A percentile compares a stretch with the other conserved stretches of the same genome.
phyloP scores from a whole-genome alignment of 2,888 invertebrate genomes.

The Euproctis similis region DNA sequence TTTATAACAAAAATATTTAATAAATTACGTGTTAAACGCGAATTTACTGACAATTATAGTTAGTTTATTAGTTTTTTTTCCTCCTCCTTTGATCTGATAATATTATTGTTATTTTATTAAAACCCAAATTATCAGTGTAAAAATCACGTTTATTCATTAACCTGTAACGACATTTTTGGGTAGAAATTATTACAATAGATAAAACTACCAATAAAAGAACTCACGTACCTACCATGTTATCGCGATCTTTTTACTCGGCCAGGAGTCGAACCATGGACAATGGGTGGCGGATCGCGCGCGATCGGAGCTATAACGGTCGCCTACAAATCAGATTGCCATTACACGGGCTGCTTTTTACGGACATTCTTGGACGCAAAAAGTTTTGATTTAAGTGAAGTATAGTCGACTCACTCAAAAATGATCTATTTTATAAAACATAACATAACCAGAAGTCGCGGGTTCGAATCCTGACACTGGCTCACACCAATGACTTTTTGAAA shows the following conservation, averaged over 20 bases:
- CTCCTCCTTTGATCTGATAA: too few relatives aligned
- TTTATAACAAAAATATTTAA: too few relatives aligned
- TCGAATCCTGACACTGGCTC: too few relatives aligned
- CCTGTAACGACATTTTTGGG: slow-evolving; percentile 21
- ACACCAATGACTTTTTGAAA: too few relatives aligned
- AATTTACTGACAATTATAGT: too few relatives aligned
- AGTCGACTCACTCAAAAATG: slow-evolving; percentile 19
- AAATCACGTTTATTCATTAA: slow-evolving; percentile 22
- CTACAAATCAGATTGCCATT: slow-evolving; percentile 49
- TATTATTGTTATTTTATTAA: too few relatives aligned
- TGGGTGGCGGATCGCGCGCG: slow-evolving; percentile 33
- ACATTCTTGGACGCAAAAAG: slow-evolving; percentile 48
- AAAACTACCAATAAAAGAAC: slow-evolving; percentile 26
- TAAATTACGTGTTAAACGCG: too few relatives aligned
- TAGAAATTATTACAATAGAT: slow-evolving; percentile 11
- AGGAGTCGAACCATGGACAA: slow-evolving; percentile 43
- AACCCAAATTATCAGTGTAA: slow-evolving; percentile 4
- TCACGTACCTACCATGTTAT: slow-evolving; percentile 36
- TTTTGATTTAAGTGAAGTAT: slow-evolving; percentile 35
- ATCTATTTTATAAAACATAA: slow-evolving; percentile 2
- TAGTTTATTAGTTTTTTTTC: too few relatives aligned
- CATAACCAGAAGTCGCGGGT: too few relatives aligned
- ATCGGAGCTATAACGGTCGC: slow-evolving; percentile 42
- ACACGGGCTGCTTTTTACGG: slow-evolving; percentile 42
- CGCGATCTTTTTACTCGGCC: slow-evolving; percentile 33